These are phyloP conservation scores for Cryptops parisi DNA, from an alignment of 2,888 invertebrate species.

Conservation along the genomic window DNA sequence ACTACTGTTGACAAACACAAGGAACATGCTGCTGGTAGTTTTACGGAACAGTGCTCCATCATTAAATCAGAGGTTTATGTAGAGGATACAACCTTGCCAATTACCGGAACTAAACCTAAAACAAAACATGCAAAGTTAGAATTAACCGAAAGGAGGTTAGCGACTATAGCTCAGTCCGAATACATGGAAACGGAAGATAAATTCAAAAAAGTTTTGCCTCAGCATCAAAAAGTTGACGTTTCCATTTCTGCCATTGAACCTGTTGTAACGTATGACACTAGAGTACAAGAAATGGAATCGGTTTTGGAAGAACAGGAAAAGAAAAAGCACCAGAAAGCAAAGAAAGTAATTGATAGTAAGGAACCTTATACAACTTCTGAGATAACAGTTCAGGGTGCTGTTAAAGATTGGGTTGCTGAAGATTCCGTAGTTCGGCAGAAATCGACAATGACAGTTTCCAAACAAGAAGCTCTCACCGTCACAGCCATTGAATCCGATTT, in stretches of 20 bases:
- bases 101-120: too few species aligned
- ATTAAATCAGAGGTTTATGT: slow-evolving; percentile 12
- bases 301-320: slow-evolving; percentile 6
- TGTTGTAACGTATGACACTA: slow-evolving; percentile 18
- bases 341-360: background rate
- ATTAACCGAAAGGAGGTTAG: background rate
- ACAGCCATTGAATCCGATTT: slow-evolving; percentile 14
- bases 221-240: slow-evolving; percentile 16
- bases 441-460: slow-evolving; percentile 3
- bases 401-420: background rate
- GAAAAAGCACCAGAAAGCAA: slow-evolving; percentile 6
- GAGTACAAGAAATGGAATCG: slow-evolving; percentile 12
- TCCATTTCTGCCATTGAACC: slow-evolving; percentile 18
- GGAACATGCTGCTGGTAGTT: slow-evolving; percentile 1
- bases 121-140: background rate
- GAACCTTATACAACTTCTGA: slow-evolving; percentile 6
- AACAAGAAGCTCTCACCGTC: slow-evolving; percentile 16
- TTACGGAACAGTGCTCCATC: slow-evolving; percentile 10
- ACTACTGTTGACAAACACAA: background rate
- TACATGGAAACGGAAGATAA: slow-evolving; percentile 5
- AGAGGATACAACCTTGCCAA: slow-evolving; percentile 4
- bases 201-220: slow-evolving; percentile 8
- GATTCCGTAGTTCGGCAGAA: background rate
- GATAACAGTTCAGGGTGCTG: slow-evolving; percentile 1
- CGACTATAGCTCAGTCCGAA: background rate